Base-by-base conservation (phyloP, 92 coral and sea anemone genomes). In the Palythoa grandiflora region DNA sequence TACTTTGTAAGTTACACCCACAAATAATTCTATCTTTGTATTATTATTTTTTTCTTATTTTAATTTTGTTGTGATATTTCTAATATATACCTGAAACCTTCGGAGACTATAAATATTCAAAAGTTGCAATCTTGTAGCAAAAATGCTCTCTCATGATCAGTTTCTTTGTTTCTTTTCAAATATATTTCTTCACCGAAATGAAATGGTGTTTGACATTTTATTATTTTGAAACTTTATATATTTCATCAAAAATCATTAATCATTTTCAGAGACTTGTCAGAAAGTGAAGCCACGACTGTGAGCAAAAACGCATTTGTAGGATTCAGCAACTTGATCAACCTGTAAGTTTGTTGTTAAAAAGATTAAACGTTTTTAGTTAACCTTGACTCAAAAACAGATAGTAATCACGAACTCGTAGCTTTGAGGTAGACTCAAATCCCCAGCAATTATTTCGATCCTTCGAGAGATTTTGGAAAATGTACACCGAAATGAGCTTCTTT, bases 221-320 rank as follows among this genome's bases (percentile, higher is more conserved):
- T 44, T 44, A 44, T 44, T 44, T 5, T 44, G 6, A 1, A 44
- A 3, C 50, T 44, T 44, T 44, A 44, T 44, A 2, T 44, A 16
- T 1, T 16, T 65, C 16, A 9, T 14, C 3, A n/a, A 75, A 2
- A 17, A 5, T 12, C 40, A 8, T 76, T 19, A 17, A 19, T 19
- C 65, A 51, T 10, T 50, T 68, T 15, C 72, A 80, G 74, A 44
- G 74, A 80, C 36, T 39, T 80, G 2, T 80, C 85, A 38, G 71
- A 63, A 15, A 80, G 85, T n/a, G 85, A 39, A 80, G 85, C 85
- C 2, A 57, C 85, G 4, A 5, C 39, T 63, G 85, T 80, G 72
- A 40, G 40, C 72, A 80, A 80, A 14, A 63, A 80, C 85, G 74
- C 47, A 5, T 80, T 80, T 80, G 13, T 35, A 47, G 73, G 55